Base-by-base conservation (phyloP, 30 jellyfish, hydroid and myxozoan species). In the Calvadosia cruxmelitensis region DNA sequence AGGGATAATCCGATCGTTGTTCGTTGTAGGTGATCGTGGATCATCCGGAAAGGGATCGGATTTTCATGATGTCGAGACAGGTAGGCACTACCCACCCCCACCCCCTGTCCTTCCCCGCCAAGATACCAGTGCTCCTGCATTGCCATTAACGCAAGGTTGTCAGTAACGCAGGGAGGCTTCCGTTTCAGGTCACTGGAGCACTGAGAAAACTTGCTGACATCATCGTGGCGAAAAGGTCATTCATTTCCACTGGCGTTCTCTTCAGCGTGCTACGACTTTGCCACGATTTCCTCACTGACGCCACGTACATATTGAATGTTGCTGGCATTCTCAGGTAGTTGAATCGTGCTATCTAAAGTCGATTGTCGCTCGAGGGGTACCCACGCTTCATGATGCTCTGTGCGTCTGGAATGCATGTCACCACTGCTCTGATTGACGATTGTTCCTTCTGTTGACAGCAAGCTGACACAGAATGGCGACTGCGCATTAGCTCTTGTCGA, bases 301-400 rank as follows among this genome's bases (percentile, higher is more conserved):
- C 83, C 10, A 87, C 73, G 51, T 82, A 66, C 63, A 74, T 82
- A 74, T 72, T 82, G 3, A 82, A 82, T 50, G 75, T 82, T 13
- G 73, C 94, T 10, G 64, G 94, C 24, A 82, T 82, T 2, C 65
- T 82, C 2, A 82, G 94, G 94, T n/a, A n/a, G n/a, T n/a, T n/a
- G n/a, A n/a, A n/a, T n/a, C n/a, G n/a, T n/a, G n/a, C n/a, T n/a
- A n/a, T n/a, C n/a, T n/a, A n/a, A n/a, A n/a, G n/a, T n/a, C n/a
- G n/a, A n/a, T n/a, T n/a, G n/a, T n/a, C n/a, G n/a, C n/a, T n/a
- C n/a, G n/a, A n/a, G n/a, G n/a, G n/a, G n/a, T n/a, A n/a, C n/a
- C n/a, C n/a, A n/a, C n/a, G n/a, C n/a, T n/a, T n/a, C n/a, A n/a
- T n/a, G n/a, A n/a, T n/a, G n/a, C n/a, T n/a, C n/a, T n/a, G n/a